Base-by-base conservation (phyloP, 2,797 vertebrate genomes). In the Danionella dracula region DNA sequence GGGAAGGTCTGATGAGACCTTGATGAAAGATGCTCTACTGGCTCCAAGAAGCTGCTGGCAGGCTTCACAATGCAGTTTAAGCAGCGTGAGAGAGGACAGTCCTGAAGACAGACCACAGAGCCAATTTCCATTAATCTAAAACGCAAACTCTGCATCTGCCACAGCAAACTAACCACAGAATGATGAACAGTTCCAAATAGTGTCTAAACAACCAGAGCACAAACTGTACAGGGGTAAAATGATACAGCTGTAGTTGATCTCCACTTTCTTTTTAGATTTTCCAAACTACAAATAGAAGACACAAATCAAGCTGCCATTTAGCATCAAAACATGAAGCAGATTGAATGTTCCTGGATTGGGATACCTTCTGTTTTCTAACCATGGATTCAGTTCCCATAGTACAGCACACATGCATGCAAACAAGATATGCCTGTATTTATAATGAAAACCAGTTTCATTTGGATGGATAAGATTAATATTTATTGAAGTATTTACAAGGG, bases 31-130 rank as follows among this genome's bases (percentile, higher is more conserved):
- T 46, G 62, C 45, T 66, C 51, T 66, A 15, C 38, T 55, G 62
- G 61, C 49, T 35, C 9, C 8, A 2, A 37, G 31, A 45, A 63
- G 38, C 41, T 65, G 19, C 31, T 65, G 62, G 62, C 62, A 66
- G 62, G 5, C 32, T 38, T 40, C 31, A 55, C 50, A 46, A 11
- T 66, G 51, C 62, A 45, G 62, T 56, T 56, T 41, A 66, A 54
- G 62, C 31, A 66, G 51, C 41, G 50, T 66, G 62, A 66, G 41
- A 46, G 51, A 66, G 62, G 10, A 3, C 62, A 55, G 62, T 50
- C 55, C 46, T 66, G 62, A 66, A 55, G 62, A 66, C 62, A 66
- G 62, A 66, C 62, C 62, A 66, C 62, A 38, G 62, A 55, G 62
- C 45, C 54, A 55, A 66, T 66, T 66, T 66, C 51, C 62, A 66